phyloP scores from a whole-genome alignment of 2,113 vertebrate species.

The Casuarius casuarius region DNA sequence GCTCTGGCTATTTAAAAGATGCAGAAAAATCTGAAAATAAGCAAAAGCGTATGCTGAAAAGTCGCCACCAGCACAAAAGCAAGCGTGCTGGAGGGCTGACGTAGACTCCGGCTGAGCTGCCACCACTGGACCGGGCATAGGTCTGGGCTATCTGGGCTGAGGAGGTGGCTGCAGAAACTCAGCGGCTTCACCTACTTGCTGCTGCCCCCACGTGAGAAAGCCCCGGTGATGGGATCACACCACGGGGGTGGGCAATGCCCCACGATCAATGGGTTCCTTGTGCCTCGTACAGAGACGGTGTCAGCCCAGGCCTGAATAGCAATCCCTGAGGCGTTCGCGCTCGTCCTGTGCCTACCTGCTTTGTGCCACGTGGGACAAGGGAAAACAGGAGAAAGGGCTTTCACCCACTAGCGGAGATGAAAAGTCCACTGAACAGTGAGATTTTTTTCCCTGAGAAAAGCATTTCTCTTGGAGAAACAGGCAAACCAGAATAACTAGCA shows the following conservation, averaged over 20 bases:
- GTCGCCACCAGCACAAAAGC: not conserved
- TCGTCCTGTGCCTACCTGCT: too few species aligned
- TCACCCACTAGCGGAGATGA: fast-evolving
- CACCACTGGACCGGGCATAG: not conserved
- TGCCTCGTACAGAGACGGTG: not conserved
- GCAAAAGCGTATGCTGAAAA: fast-evolving
- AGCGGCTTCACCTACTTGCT: not conserved
- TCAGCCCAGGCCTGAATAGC: not conserved
- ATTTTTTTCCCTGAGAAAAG: not conserved
- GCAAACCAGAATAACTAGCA: not conserved
- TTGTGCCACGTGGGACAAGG: fast-evolving
- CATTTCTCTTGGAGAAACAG: not conserved
- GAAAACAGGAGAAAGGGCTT: not conserved
- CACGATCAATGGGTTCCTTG: fast-evolving
- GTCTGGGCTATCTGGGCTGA: too few species aligned
- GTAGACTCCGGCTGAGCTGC: not conserved
- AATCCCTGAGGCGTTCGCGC: not conserved
- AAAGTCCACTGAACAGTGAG: not conserved
- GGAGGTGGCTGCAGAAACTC: not conserved
- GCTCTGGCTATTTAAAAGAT: not conserved
- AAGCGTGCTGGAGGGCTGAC: not conserved
- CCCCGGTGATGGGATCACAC: fast-evolving
- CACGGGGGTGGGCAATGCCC: fast-evolving
- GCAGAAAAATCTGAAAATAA: not conserved
- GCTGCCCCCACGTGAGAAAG: not conserved